Evolutionary conservation across 2,797 vertebrate species (phyloP).

Genomic region (Apogon hyalosoma): DNA sequence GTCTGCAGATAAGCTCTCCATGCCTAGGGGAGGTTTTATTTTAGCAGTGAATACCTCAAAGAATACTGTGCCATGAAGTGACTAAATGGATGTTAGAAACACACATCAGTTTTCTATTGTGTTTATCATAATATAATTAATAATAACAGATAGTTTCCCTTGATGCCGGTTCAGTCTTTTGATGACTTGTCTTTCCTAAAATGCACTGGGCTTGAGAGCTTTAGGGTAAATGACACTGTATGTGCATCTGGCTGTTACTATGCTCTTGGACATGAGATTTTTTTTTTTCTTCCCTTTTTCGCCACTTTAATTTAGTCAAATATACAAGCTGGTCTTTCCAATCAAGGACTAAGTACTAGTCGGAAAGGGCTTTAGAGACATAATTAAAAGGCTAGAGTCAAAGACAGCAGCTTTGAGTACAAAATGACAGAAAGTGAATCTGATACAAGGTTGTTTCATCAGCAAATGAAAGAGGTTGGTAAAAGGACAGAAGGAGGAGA

Average conservation of each 20-base stretch:
- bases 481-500: conserved; percentile 28
- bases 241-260: conserved; percentile 55
- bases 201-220: conserved; percentile 46
- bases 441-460: conserved; percentile 39
- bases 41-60: conserved; percentile 1
- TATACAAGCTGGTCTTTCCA: conserved; percentile 79
- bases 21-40: background rate
- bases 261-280: conserved; percentile 44
- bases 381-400: conserved; percentile 74
- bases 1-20: background rate
- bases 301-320: conserved; percentile 77
- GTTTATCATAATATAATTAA: conserved; percentile 21
- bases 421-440: conserved; percentile 63
- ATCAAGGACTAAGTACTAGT: conserved; percentile 76
- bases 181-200: conserved; percentile 62
- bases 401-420: conserved; percentile 59
- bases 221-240: conserved; percentile 46
- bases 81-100: background rate
- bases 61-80: background rate
- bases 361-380: conserved; percentile 67
- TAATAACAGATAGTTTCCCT: conserved; percentile 31
- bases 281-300: conserved; percentile 10
- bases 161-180: conserved; percentile 22
- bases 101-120: background rate
- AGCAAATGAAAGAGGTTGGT: conserved; percentile 34